A percentile compares a stretch with the other conserved stretches of the same genome.
Evolutionary conservation across 1,140 invertebrate genomes (phyloP).

Genomic region (Octopus bimaculoides): DNA sequence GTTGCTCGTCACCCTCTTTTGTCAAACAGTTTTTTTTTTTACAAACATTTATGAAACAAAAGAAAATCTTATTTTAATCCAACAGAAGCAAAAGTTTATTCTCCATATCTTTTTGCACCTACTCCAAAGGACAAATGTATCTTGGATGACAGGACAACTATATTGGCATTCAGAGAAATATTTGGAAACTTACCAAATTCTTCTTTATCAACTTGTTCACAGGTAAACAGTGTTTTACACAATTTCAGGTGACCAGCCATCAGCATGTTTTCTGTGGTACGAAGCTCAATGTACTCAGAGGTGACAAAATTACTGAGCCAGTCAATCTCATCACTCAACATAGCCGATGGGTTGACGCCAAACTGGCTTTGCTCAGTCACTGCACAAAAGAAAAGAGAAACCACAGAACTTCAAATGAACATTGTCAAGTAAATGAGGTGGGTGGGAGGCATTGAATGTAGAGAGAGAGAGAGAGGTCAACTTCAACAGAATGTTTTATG

Average conservation of each 20-base stretch:
- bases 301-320: constrained; percentile 61
- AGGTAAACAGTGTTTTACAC: constrained; percentile 58
- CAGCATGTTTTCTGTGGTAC: constrained; percentile 57
- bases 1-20: no score
- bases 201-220: constrained; percentile 57
- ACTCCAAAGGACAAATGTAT: no score
- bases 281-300: constrained; percentile 44
- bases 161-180: no score
- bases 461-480: no score
- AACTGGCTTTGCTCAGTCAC: constrained; percentile 53
- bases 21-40: no score
- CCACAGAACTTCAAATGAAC: not conserved
- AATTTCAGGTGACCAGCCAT: constrained; percentile 60
- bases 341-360: constrained; percentile 51
- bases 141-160: no score
- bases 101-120: no score
- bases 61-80: no score
- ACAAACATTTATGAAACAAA: no score
- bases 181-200: constrained; percentile 46
- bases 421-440: not conserved
- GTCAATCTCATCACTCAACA: constrained; percentile 61
- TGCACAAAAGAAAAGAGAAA: constrained; percentile 25
- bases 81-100: no score
- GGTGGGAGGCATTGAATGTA: no score
- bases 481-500: no score